phyloP scores from a whole-genome alignment of 35 echinoderm and acorn worm genomes.

The Heliocidaris erythrogramma region DNA sequence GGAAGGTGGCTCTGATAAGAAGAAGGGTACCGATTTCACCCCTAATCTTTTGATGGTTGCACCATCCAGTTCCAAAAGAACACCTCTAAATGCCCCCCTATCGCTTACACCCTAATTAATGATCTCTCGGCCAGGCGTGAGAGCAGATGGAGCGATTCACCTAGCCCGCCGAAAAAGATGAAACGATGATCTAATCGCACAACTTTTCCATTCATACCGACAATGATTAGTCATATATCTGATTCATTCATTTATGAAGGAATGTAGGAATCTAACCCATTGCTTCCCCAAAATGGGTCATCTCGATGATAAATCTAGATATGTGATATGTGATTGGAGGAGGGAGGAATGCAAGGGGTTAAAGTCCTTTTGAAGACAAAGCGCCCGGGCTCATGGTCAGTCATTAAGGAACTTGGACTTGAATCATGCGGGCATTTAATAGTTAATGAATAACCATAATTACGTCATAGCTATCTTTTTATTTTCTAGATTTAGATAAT shows the following conservation, averaged over 20 bases:
- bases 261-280: not conserved
- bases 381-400: not conserved
- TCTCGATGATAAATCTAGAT: not conserved
- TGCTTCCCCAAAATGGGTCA: constrained; percentile 1
- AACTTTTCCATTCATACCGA: constrained; percentile 2
- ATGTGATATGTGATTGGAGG: not conserved
- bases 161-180: not conserved
- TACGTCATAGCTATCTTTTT: not conserved
- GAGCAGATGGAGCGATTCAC: constrained; percentile 1
- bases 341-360: not conserved
- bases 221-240: constrained; percentile 18
- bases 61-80: not conserved
- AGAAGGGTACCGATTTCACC: not conserved
- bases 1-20: not conserved
- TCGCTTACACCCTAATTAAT: constrained; percentile 12
- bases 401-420: not conserved
- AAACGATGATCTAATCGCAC: constrained; percentile 1
- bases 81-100: not conserved
- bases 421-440: not conserved
- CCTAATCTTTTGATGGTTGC: not conserved
- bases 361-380: constrained; percentile 10
- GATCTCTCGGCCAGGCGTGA: not conserved
- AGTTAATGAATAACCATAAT: not conserved
- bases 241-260: constrained; percentile 1
- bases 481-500: not conserved